Evolutionary conservation across 2,888 invertebrate species (phyloP).

Genomic region (Troides helena): DNA sequence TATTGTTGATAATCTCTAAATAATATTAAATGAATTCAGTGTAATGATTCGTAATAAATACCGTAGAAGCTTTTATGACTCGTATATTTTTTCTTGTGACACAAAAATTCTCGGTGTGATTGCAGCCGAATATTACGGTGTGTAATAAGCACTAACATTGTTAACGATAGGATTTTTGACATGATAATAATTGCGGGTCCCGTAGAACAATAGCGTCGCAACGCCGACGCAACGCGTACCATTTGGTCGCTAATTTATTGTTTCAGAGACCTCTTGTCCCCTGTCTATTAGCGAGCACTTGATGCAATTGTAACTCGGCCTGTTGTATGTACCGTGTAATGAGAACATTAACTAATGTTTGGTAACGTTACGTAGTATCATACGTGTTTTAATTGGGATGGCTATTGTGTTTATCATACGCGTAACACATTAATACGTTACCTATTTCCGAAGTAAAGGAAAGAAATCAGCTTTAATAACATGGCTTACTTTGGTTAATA

Average conservation of each 20-base stretch:
- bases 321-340: constrained; percentile 14
- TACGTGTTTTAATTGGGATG: background rate
- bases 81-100: background rate
- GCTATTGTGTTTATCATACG: background rate
- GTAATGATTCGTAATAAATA: no score
- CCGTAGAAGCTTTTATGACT: no score
- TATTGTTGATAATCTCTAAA: no score
- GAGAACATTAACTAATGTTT: constrained; percentile 17
- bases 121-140: constrained; percentile 1
- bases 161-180: constrained; percentile 27
- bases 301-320: constrained; percentile 18
- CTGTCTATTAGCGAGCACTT: constrained; percentile 16
- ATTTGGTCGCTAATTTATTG: constrained; percentile 27
- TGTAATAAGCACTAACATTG: constrained; percentile 24
- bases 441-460: no score
- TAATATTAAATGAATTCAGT: no score
- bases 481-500: no score
- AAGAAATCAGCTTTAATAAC: no score
- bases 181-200: constrained; percentile 36
- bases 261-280: constrained; percentile 17
- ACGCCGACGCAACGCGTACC: constrained; percentile 22
- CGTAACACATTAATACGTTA: no score
- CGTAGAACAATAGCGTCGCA: constrained; percentile 33
- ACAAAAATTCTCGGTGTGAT: background rate
- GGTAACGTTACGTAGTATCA: background rate